Conservation (phyloP, 2,888 invertebrate species). For the Odontothrips loti region DNA sequence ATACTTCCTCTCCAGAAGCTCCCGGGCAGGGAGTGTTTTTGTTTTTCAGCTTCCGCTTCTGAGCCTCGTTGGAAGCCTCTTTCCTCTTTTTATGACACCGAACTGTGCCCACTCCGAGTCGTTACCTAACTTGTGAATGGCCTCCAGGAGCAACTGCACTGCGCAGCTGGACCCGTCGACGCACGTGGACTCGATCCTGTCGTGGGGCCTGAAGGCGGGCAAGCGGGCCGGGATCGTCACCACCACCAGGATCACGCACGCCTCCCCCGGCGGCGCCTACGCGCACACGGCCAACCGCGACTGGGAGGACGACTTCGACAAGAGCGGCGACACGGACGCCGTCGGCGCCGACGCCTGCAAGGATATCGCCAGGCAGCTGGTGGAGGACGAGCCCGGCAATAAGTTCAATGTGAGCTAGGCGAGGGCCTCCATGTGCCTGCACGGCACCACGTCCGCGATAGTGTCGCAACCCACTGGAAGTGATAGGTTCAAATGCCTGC, state of each 20-base stretch:
- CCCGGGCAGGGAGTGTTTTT: too few species aligned
- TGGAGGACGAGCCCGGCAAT: constrained; percentile 61
- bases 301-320: constrained; percentile 66
- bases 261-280: constrained; percentile 69
- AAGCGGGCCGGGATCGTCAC: not conserved
- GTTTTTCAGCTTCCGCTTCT: too few species aligned
- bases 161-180: not conserved
- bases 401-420: constrained; percentile 55
- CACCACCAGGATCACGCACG: constrained; percentile 60
- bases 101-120: too few species aligned
- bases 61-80: too few species aligned
- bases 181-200: constrained; percentile 7
- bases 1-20: too few species aligned
- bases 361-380: constrained; percentile 70
- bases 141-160: not conserved
- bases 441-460: too few species aligned
- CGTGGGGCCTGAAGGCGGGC: constrained; percentile 1
- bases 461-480: too few species aligned
- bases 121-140: too few species aligned
- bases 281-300: constrained; percentile 66
- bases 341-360: constrained; percentile 53
- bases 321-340: constrained; percentile 49
- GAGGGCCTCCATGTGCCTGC: too few species aligned
- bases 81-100: too few species aligned
- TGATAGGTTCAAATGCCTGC: too few species aligned